Conservation (phyloP, 2,113 vertebrate genomes). For the Carassius gibelio region DNA sequence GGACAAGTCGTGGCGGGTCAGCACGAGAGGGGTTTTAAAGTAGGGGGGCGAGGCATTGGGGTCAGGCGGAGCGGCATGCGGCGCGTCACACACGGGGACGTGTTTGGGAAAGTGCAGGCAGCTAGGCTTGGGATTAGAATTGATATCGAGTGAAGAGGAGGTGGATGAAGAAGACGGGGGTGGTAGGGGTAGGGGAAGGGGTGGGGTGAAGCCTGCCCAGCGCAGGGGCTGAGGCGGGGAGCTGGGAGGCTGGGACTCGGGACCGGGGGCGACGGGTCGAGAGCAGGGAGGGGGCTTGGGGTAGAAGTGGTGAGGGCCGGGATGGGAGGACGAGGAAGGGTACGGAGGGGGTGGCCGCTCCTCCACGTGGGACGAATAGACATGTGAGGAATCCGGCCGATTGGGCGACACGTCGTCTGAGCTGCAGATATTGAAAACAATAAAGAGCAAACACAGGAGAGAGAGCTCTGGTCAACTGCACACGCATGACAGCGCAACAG, state of each 20-base stretch:
- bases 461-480: conserved; percentile 76
- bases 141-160: conserved; percentile 81
- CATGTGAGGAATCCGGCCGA: conserved; percentile 83
- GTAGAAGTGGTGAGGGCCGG: conserved; percentile 71
- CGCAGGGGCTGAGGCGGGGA: conserved; percentile 73
- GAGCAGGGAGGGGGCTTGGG: conserved; percentile 76
- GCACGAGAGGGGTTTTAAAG: conserved; percentile 79
- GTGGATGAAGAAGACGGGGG: conserved; percentile 77
- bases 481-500: conserved; percentile 64
- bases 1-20: conserved; percentile 79
- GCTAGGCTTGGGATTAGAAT: conserved; percentile 81
- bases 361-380: conserved; percentile 75
- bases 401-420: conserved; percentile 80
- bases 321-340: conserved; percentile 67
- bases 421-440: conserved; percentile 81
- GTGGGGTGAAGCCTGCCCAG: conserved; percentile 78
- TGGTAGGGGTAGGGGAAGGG: conserved; percentile 72
- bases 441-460: conserved; percentile 72
- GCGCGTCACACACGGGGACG: conserved; percentile 72
- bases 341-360: conserved; percentile 77
- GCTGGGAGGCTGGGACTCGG: conserved; percentile 75
- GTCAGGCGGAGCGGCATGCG: conserved; percentile 71
- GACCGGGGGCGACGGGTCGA: conserved; percentile 76
- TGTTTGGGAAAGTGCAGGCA: conserved; percentile 83
- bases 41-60: conserved; percentile 78